Evolutionary conservation across 1,140 invertebrate genomes (phyloP).

Genomic region (Gonioctena quinquepunctata): DNA sequence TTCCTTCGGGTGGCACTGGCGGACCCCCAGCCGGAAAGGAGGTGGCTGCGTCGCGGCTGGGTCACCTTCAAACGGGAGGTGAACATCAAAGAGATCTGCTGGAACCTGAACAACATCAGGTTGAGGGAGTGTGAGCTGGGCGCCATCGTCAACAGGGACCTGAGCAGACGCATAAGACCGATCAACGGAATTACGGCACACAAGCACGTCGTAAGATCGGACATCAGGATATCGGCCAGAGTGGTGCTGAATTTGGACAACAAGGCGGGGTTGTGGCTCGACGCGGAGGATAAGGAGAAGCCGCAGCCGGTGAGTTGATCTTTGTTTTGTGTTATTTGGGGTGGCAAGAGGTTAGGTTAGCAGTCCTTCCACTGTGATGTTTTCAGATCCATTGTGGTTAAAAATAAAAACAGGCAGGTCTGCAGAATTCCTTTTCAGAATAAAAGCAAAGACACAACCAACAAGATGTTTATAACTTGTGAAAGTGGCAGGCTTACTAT

Average conservation of each 20-base stretch:
- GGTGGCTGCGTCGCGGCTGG: conserved; percentile 97
- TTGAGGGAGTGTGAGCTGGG: conserved; percentile 90
- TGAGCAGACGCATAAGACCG: conserved; percentile 78
- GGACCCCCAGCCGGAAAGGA: conserved; percentile 92
- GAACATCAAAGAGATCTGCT: conserved; percentile 99
- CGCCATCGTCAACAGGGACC: conserved; percentile 91
- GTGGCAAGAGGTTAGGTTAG: too few relatives aligned
- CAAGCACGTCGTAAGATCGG: conserved; percentile 86
- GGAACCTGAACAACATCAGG: conserved; percentile 96
- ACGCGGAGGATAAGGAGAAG: conserved; percentile 57
- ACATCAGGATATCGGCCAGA: conserved; percentile 92
- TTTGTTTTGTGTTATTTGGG: too few relatives aligned
- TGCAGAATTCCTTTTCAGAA: too few relatives aligned
- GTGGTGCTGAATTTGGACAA: conserved; percentile 94
- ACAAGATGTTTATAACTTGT: too few relatives aligned
- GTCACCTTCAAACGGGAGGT: conserved; percentile 96
- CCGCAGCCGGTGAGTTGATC: conserved; percentile 41
- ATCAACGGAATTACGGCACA: conserved; percentile 92
- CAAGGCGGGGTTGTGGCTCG: conserved; percentile 79
- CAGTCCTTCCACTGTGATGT: too few relatives aligned
- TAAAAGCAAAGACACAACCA: too few relatives aligned
- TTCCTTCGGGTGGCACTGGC: conserved; percentile 96
- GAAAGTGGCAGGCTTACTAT: too few relatives aligned
- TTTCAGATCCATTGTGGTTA: too few relatives aligned
- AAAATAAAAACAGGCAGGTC: too few relatives aligned